Conservation (phyloP, 2,888 invertebrate species). For the Rotaria sp. region DNA sequence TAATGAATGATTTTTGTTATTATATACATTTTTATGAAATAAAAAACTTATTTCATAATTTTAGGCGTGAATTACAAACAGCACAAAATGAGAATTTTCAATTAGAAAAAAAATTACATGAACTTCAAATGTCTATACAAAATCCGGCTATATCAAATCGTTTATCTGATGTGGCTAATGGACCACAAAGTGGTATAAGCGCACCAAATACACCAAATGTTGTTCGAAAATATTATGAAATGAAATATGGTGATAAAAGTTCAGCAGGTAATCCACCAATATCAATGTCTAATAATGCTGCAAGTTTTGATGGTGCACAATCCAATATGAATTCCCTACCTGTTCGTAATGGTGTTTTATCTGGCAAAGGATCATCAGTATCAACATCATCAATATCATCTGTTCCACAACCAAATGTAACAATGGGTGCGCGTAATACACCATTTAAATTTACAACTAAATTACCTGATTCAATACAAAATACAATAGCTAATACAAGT, state of each 20-base stretch:
- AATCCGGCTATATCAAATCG: slow-evolving; percentile 23
- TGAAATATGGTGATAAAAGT: slow-evolving; percentile 32
- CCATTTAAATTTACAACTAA: neutral
- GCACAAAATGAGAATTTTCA: slow-evolving; percentile 75
- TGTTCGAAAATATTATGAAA: slow-evolving; percentile 35
- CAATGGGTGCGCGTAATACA: neutral
- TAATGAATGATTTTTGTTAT: no score
- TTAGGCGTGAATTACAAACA: slow-evolving; percentile 69
- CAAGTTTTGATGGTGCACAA: neutral
- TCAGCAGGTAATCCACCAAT: neutral
- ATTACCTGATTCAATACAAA: slow-evolving; percentile 3
- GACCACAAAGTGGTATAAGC: slow-evolving; percentile 34
- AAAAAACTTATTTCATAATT: no score
- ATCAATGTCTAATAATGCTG: neutral
- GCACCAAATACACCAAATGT: slow-evolving; percentile 33
- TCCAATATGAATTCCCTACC: neutral
- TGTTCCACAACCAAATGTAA: slow-evolving; percentile 15
- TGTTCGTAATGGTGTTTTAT: neutral
- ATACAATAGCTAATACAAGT: neutral
- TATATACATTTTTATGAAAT: neutral
- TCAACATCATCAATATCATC: neutral
- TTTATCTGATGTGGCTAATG: slow-evolving; percentile 34
- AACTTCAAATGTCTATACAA: slow-evolving; percentile 67
- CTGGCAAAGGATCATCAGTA: neutral
- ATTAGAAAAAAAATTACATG: slow-evolving; percentile 72